Percentiles rank a stretch among this genome's conserved stretches.
Evolutionary conservation across 2,797 vertebrate genomes (phyloP).

Genomic region (Siniperca obscura): DNA sequence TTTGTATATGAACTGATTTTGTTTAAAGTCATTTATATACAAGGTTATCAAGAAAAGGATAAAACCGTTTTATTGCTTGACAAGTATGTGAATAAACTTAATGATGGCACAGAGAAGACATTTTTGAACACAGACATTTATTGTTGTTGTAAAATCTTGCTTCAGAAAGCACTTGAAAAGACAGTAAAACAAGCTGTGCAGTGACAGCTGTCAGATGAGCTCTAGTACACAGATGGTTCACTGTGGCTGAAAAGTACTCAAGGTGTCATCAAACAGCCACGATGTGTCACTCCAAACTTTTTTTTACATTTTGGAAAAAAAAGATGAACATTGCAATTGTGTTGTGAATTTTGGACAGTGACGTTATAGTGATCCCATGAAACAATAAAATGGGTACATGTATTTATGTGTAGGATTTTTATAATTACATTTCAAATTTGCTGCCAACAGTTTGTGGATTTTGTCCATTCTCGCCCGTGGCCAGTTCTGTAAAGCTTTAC

Average conservation of each 20-base stretch:
- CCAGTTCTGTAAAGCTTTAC: neutral
- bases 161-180: slow-evolving; percentile 15
- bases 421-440: neutral
- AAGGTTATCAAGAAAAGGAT: slow-evolving; percentile 1
- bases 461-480: neutral
- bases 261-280: slow-evolving; percentile 41
- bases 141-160: slow-evolving; percentile 19
- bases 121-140: slow-evolving; percentile 23
- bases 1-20: neutral
- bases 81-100: slow-evolving; percentile 3
- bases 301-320: neutral
- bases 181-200: slow-evolving; percentile 37
- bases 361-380: neutral
- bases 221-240: slow-evolving; percentile 45
- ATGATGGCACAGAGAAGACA: neutral
- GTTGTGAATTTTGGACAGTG: slow-evolving; percentile 5
- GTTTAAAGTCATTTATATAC: neutral
- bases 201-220: slow-evolving; percentile 57
- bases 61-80: slow-evolving; percentile 2
- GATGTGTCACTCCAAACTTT: slow-evolving; percentile 26
- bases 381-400: neutral
- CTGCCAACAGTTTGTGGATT: neutral
- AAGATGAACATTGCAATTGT: neutral
- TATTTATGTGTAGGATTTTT: neutral
- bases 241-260: slow-evolving; percentile 28